These are phyloP conservation scores for Genyomyrus donnyi DNA, from an alignment of 2,113 vertebrate genomes.

Conservation along the genomic window DNA sequence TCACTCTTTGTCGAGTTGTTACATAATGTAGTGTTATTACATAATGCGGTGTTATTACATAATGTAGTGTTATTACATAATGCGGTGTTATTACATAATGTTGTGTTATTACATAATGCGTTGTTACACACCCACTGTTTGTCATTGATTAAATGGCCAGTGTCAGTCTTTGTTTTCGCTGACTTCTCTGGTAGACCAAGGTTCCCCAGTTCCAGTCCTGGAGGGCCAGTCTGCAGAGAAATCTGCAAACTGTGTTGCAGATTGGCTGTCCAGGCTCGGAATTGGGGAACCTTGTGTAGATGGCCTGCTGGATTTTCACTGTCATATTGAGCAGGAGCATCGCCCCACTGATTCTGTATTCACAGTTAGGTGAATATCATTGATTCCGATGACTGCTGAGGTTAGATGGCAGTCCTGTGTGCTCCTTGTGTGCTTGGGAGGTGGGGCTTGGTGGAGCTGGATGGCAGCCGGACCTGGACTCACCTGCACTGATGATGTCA, in stretches of 20 bases:
- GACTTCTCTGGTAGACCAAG: not conserved
- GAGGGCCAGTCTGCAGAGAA: not conserved
- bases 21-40: too few relatives aligned
- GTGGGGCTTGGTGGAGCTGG: not conserved
- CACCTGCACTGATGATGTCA: conserved; percentile 51
- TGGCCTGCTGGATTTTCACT: not conserved
- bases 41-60: not conserved
- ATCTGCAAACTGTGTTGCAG: not conserved
- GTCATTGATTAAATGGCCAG: not conserved
- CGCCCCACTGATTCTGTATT: not conserved
- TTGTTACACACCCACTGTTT: not conserved
- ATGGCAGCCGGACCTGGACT: conserved; percentile 7
- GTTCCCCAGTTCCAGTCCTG: not conserved
- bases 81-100: too few relatives aligned
- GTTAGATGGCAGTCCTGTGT: not conserved
- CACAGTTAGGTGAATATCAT: not conserved
- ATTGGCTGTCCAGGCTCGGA: not conserved
- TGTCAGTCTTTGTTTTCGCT: not conserved
- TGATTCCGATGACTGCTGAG: not conserved
- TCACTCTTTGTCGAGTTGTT: too few relatives aligned
- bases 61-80: too few relatives aligned
- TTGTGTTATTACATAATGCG: too few relatives aligned
- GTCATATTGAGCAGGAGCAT: not conserved
- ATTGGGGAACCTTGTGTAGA: not conserved
- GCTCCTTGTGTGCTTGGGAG: not conserved